Evolutionary conservation across 2,888 invertebrate species (phyloP), one percentile per base, ranked within the genome.

Genomic region (Hofmannophila pseudospretella): DNA sequence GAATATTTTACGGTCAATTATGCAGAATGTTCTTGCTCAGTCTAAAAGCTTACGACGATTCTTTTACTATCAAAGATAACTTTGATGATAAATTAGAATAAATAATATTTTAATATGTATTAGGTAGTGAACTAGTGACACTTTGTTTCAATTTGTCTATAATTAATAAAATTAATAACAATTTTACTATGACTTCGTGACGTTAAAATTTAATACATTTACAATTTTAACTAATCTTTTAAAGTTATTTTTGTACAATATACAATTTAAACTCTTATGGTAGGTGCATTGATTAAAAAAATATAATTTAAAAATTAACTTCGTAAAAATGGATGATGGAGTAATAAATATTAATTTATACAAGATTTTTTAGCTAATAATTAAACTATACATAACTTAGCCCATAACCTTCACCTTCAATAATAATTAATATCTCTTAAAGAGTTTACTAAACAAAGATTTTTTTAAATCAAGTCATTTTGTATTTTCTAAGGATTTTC

Each of bases 331-430:
- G 33, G 8, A n/a, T 22, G 12, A 25, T 26, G 25, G 2, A 25
- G 7, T 10, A 23, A 8, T 25, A 25, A 23, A 32, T 33, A 14
- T 45, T 41, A 45, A 5, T 19, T 31, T 22, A 37, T 39, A 37
- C 40, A 44, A 43, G 32, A 31, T 37, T 38, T 42, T 38, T 14
- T 38, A 14, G 32, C 36, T 33, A 37, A 31, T 32, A 39, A 22
- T 25, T 43, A 38, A 42, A 39, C 29, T 32, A 37, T 32, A 32
- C 19, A 34, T 49, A 50, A 26, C 36, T 47, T 49, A 60, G 65
- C 62, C 65, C 62, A 59, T 55, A 65, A 65, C 65, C 55, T 35
- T 11, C n/a, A 28, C 41, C 34, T 31, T 35, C 41, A 36, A 39
- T 44, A n/a, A 41, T 40, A 35, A 45, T 49, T 52, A 42, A 35